A percentile compares a stretch with the other conserved stretches of the same genome.
Conservation (phyloP, 1,140 invertebrate species). For the Lasioglossum albipes region DNA sequence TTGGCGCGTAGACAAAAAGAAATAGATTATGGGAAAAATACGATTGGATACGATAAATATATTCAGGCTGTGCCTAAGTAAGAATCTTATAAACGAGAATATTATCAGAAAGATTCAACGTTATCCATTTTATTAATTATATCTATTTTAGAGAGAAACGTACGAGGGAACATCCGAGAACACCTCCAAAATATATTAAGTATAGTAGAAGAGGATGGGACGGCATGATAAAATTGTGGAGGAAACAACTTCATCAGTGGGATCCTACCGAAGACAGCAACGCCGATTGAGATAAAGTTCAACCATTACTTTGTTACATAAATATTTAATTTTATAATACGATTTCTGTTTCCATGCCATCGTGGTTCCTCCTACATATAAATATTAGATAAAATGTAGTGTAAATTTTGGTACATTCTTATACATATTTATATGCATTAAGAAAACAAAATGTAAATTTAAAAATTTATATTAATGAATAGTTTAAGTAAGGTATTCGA, state of each 20-base stretch:
- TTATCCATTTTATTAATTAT: conserved; percentile 2
- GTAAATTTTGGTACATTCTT: conserved; percentile 27
- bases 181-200: conserved; percentile 92
- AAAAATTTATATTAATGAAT: not conserved
- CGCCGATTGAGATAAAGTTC: conserved; percentile 29
- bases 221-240: conserved; percentile 91
- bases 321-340: not conserved
- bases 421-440: conserved; percentile 11
- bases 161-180: conserved; percentile 87
- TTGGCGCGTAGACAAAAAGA: conserved; percentile 92
- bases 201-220: conserved; percentile 96
- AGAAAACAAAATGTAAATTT: conserved; percentile 7
- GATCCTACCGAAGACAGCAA: conserved; percentile 82
- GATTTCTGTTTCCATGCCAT: not conserved
- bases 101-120: not conserved
- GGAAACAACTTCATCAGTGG: conserved; percentile 91
- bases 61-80: conserved; percentile 87
- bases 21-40: conserved; percentile 97
- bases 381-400: conserved; percentile 12
- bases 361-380: not conserved
- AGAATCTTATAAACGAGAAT: conserved; percentile 57
- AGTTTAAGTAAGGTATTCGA: not conserved
- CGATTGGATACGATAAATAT: conserved; percentile 92
- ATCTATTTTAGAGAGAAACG: conserved; percentile 82
- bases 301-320: conserved; percentile 21